These are phyloP conservation scores for Diplazon laetatorius DNA, from an alignment of 2,888 invertebrate species.

Conservation along the genomic window DNA sequence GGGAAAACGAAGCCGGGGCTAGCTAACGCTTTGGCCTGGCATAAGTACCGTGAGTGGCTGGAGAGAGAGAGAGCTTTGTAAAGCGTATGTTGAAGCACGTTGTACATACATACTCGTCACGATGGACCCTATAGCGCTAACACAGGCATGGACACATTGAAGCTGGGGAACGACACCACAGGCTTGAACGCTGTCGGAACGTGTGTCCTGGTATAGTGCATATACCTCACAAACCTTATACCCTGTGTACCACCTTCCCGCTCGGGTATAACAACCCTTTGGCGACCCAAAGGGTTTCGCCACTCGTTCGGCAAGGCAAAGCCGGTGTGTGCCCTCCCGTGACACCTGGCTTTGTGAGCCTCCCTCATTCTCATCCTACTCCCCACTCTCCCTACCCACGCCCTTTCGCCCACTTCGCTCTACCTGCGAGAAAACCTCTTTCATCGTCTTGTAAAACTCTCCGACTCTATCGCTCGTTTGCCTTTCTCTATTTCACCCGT, in stretches of 20 bases:
- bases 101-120: not conserved
- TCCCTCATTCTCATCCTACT: constrained; percentile 2
- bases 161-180: not conserved
- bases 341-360: constrained; percentile 59
- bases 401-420: constrained; percentile 20
- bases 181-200: not conserved
- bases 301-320: constrained; percentile 46
- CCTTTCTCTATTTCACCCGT: constrained; percentile 57
- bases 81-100: not conserved
- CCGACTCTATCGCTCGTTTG: constrained; percentile 15
- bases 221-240: constrained; percentile 11
- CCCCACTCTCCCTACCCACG: constrained; percentile 30
- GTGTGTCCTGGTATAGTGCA: not conserved
- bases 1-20: constrained; percentile 47
- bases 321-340: constrained; percentile 34
- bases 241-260: no score
- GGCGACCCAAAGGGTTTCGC: constrained; percentile 41
- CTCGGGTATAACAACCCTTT: constrained; percentile 54
- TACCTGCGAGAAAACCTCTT: constrained; percentile 25
- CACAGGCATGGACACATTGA: not conserved
- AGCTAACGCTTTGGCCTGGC: constrained; percentile 12
- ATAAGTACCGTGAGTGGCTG: constrained; percentile 29
- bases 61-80: not conserved
- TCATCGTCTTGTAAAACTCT: constrained; percentile 34
- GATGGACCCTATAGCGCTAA: not conserved